A percentile compares a stretch with the other conserved stretches of the same genome.
Conservation (phyloP, 2,797 vertebrate genomes). For the Myotis daubentonii region DNA sequence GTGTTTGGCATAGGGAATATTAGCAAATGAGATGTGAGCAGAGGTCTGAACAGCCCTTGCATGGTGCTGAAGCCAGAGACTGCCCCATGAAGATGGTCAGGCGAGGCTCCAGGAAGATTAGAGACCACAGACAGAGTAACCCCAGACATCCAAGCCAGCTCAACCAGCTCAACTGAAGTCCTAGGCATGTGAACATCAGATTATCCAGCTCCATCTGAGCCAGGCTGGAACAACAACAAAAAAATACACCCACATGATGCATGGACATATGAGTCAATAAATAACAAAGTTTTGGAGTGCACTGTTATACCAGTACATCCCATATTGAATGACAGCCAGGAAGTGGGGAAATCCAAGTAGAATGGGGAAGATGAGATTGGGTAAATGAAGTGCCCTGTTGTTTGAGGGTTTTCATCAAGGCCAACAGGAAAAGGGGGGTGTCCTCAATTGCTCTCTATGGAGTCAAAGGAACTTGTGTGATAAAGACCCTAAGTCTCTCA, state of each 20-base stretch:
- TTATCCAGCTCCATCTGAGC: background rate
- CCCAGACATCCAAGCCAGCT: background rate
- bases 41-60: background rate
- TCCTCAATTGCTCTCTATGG: background rate
- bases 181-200: background rate
- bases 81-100: background rate
- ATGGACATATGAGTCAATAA: background rate
- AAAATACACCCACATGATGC: fast-evolving
- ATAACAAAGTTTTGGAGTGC: background rate
- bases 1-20: background rate
- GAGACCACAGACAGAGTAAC: background rate
- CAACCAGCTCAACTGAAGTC: background rate
- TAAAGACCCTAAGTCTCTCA: background rate
- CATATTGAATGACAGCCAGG: background rate
- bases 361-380: background rate
- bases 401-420: background rate
- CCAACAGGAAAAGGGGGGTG: no score
- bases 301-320: background rate
- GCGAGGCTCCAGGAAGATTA: background rate
- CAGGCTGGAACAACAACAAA: background rate
- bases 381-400: background rate
- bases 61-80: background rate
- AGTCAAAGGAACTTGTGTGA: background rate
- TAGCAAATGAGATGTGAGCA: background rate
- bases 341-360: background rate